Conservation (phyloP, 2,113 vertebrate genomes). For the Eleginops maclovinus region DNA sequence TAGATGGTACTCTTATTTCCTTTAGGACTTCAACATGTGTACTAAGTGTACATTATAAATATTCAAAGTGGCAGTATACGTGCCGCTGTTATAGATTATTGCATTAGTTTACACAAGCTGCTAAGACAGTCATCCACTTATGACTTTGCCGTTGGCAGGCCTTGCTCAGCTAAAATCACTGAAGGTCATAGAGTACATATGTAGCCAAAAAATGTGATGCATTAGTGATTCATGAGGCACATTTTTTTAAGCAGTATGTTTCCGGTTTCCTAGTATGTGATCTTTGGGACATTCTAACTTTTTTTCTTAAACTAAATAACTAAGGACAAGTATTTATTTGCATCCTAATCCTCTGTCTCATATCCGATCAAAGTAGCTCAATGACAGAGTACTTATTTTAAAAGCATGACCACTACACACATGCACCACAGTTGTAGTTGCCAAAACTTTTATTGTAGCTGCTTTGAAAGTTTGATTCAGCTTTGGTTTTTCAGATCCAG, state of each 20-base stretch:
- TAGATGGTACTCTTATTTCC: background rate
- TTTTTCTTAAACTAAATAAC: constrained; percentile 13
- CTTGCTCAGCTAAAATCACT: constrained; percentile 4
- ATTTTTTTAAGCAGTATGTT: constrained; percentile 8
- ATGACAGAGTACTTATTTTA: background rate
- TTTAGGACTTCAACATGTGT: background rate
- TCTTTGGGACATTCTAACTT: background rate
- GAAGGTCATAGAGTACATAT: background rate
- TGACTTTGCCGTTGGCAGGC: background rate
- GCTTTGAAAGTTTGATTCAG: constrained; percentile 10
- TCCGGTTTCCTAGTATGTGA: background rate
- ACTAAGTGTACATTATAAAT: background rate
- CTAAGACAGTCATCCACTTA: background rate
- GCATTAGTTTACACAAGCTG: background rate
- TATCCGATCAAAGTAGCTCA: background rate
- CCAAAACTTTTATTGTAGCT: background rate
- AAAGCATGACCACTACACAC: background rate
- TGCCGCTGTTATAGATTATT: background rate
- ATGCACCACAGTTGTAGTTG: background rate
- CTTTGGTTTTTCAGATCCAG: background rate
- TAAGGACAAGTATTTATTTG: background rate
- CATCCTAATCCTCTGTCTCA: background rate
- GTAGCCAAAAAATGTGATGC: background rate
- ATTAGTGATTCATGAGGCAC: constrained; percentile 11
- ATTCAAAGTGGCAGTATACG: background rate